These are phyloP conservation scores for Prenolepis imparis DNA, from an alignment of 2,888 invertebrate genomes.

Conservation along the genomic window DNA sequence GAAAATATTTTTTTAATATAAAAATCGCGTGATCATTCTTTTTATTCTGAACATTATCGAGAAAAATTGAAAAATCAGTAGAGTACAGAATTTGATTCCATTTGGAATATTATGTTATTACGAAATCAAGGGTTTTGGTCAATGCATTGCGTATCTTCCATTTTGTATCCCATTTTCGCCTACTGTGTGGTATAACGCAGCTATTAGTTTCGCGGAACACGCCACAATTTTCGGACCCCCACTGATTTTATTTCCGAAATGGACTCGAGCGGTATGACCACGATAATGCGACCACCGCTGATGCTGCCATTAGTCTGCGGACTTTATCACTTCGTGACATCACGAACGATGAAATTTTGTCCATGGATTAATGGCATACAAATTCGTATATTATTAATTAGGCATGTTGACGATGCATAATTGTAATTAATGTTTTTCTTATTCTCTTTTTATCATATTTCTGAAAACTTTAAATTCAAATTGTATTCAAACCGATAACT, in stretches of 20 bases:
- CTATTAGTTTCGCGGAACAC: conserved; percentile 22
- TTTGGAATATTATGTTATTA: conserved; percentile 11
- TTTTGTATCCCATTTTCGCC: conserved; percentile 22
- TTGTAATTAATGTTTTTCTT: conserved; percentile 9
- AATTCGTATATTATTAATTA: conserved; percentile 5
- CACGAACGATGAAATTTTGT: conserved; percentile 20
- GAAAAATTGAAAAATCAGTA: neutral
- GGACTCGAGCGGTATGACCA: conserved; percentile 37
- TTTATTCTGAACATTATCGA: neutral
- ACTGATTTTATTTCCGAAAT: conserved; percentile 60
- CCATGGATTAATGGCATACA: neutral
- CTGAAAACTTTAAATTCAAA: conserved; percentile 5
- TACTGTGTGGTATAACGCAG: neutral
- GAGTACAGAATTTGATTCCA: neutral
- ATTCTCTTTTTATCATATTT: neutral
- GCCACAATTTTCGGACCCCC: conserved; percentile 36
- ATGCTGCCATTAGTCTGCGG: conserved; percentile 31
- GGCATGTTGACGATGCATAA: neutral
- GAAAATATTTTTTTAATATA: neutral
- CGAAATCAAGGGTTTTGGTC: neutral
- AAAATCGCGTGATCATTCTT: neutral
- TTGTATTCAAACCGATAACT: neutral
- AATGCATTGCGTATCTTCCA: neutral
- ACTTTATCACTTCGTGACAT: conserved; percentile 49
- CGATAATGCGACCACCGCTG: conserved; percentile 55